Evolutionary conservation across 2,888 invertebrate genomes (phyloP).

Genomic region (Agrotis puta): DNA sequence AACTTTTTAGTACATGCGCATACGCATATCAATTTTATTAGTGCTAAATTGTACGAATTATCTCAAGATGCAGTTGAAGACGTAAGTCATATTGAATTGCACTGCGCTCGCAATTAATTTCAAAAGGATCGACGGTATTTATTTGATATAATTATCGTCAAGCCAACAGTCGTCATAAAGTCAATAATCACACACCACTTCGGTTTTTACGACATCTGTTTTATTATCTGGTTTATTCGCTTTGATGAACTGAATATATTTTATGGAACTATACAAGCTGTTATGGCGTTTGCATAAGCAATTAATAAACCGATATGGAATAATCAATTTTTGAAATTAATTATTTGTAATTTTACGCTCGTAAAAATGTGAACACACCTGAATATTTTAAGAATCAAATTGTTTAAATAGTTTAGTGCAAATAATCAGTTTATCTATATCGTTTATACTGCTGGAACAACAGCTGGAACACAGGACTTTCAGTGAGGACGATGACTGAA

Average conservation of each 20-base stretch:
- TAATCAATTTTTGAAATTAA: constrained; percentile 40
- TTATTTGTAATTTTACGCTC: constrained; percentile 51
- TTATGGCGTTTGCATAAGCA: constrained; percentile 46
- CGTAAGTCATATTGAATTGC: constrained; percentile 11
- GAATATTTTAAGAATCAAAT: constrained; percentile 1
- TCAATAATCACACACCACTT: constrained; percentile 72
- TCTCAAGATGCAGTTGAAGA: background rate
- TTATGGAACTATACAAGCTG: constrained; percentile 32
- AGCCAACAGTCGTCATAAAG: constrained; percentile 64
- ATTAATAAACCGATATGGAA: constrained; percentile 38
- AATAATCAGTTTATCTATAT: background rate
- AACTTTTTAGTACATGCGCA: constrained; percentile 12
- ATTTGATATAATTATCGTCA: constrained; percentile 76
- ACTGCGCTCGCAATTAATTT: constrained; percentile 51
- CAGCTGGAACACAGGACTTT: background rate
- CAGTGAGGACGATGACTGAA: background rate
- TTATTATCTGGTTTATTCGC: constrained; percentile 70
- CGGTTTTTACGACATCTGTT: constrained; percentile 78
- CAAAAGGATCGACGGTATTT: constrained; percentile 67
- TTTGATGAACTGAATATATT: constrained; percentile 69
- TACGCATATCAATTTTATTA: constrained; percentile 24
- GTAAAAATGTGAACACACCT: background rate
- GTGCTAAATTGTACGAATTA: constrained; percentile 24
- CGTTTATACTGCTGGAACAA: background rate
- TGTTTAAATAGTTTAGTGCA: constrained; percentile 2